These are phyloP conservation scores for Uloborus diversus DNA, from an alignment of 1,140 invertebrate species.

Conservation along the genomic window DNA sequence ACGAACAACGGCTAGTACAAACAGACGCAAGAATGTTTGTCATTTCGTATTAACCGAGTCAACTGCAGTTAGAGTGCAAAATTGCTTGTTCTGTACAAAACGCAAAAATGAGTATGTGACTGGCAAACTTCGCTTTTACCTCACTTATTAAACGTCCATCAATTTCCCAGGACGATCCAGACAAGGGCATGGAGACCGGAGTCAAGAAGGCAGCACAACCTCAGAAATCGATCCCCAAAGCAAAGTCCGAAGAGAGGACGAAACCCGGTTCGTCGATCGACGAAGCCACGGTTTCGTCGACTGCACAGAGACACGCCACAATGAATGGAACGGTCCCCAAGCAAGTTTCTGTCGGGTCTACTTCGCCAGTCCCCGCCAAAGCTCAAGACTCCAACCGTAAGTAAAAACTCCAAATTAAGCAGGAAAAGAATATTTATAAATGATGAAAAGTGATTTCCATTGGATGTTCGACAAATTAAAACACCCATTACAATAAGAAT, in stretches of 20 bases:
- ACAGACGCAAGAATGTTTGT: too few relatives aligned
- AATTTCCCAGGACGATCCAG: neutral
- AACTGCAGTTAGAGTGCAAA: too few relatives aligned
- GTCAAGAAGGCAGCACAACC: neutral
- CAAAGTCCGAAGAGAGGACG: neutral
- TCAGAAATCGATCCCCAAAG: neutral
- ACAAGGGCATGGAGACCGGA: neutral
- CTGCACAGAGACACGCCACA: slow-evolving; percentile 2
- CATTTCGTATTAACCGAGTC: too few relatives aligned
- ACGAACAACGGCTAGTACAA: too few relatives aligned
- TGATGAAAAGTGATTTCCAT: neutral
- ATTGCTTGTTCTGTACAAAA: too few relatives aligned
- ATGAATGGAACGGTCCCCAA: slow-evolving; percentile 57
- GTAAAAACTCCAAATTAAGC: neutral
- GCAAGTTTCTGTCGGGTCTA: neutral
- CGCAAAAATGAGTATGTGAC: too few relatives aligned
- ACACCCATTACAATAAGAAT: neutral
- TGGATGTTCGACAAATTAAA: too few relatives aligned
- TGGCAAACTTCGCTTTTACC: too few relatives aligned
- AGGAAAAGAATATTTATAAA: neutral
- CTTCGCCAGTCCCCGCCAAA: slow-evolving; percentile 30
- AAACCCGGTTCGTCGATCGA: neutral
- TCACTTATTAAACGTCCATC: neutral
- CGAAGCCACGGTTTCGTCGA: neutral
- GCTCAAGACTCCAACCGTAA: slow-evolving; percentile 55